phyloP scores from a whole-genome alignment of 2,113 vertebrate genomes.

The Capreolus pygargus region DNA sequence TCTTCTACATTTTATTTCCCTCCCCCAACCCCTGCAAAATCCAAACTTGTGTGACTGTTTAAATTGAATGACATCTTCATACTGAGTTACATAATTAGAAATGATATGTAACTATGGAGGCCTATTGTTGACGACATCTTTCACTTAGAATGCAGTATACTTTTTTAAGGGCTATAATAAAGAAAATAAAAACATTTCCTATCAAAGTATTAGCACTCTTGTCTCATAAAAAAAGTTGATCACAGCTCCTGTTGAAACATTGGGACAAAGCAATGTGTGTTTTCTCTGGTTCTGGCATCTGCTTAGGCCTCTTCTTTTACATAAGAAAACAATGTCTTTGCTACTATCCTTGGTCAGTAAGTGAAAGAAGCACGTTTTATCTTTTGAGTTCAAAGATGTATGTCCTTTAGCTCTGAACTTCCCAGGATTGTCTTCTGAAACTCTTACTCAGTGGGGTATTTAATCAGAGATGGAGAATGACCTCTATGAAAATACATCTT shows the following conservation, averaged over 20 bases:
- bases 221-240: not conserved
- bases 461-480: not conserved
- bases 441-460: not conserved
- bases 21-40: not conserved
- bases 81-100: not conserved
- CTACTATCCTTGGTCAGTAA: not conserved
- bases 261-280: not conserved
- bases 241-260: not conserved
- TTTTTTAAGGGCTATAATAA: not conserved
- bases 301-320: not conserved
- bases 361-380: not conserved
- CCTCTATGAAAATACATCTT: not conserved
- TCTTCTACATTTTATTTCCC: not conserved
- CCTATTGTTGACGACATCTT: not conserved
- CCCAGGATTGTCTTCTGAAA: not conserved
- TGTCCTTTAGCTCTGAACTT: not conserved
- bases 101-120: not conserved
- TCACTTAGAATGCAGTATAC: not conserved
- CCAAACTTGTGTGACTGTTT: not conserved
- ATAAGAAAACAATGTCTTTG: not conserved
- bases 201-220: not conserved
- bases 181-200: slow-evolving; percentile 25
- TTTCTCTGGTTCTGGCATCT: not conserved
- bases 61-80: not conserved
- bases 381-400: slow-evolving; percentile 1